These are phyloP conservation scores for Liposcelis brunnea DNA, from an alignment of 2,888 invertebrate genomes.

Conservation along the genomic window DNA sequence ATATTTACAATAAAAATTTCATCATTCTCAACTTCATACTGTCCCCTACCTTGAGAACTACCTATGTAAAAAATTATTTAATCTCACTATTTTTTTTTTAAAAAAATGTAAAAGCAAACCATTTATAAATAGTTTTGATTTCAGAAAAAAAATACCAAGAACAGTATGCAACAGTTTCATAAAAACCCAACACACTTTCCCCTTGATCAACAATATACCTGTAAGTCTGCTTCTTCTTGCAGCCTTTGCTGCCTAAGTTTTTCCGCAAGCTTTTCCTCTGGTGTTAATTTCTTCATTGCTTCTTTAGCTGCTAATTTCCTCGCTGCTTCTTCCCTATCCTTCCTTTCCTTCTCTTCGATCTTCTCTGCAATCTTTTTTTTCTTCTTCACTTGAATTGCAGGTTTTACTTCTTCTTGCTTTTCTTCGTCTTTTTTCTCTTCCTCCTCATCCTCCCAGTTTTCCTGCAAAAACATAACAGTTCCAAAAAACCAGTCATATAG, in stretches of 20 bases:
- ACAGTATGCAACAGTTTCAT: too few relatives aligned
- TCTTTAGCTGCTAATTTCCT: constrained; percentile 38
- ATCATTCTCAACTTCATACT: too few relatives aligned
- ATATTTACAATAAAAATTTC: too few relatives aligned
- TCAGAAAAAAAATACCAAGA: too few relatives aligned
- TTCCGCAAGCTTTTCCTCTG: constrained; percentile 60
- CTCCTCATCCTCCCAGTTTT: constrained; percentile 88
- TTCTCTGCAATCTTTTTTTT: constrained; percentile 61
- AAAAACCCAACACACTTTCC: too few relatives aligned
- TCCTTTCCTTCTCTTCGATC: constrained; percentile 74
- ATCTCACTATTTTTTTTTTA: too few relatives aligned
- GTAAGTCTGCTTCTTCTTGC: constrained; percentile 75
- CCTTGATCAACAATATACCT: too few relatives aligned
- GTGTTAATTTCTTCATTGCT: constrained; percentile 33
- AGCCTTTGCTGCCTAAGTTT: constrained; percentile 61
- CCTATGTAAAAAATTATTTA: too few relatives aligned
- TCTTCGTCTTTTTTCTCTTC: constrained; percentile 65
- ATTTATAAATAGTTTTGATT: too few relatives aligned
- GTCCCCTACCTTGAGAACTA: too few relatives aligned
- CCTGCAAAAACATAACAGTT: constrained; percentile 34
- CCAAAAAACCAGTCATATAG: not conserved
- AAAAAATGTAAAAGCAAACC: too few relatives aligned
- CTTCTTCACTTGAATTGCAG: constrained; percentile 45
- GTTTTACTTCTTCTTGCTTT: constrained; percentile 38
- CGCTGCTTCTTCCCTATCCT: constrained; percentile 45